Evolutionary conservation across 2,888 invertebrate genomes (phyloP), one percentile per base, ranked within the genome.

Genomic region (Perizoma affinitatum): DNA sequence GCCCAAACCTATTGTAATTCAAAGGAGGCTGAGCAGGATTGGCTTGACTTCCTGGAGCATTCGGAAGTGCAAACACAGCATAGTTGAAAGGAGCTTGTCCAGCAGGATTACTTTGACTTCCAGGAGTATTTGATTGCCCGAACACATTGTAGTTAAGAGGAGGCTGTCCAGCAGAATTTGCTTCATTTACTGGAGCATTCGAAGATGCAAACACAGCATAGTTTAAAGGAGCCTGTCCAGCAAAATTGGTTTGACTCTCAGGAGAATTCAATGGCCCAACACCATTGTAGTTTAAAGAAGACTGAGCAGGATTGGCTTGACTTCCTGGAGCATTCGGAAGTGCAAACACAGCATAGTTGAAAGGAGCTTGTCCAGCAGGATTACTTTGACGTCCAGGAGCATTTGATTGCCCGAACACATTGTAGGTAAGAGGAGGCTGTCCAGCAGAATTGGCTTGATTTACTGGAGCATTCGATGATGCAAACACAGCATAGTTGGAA

Each of bases 11-110:
- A 35, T 34, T 11, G 40, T 40, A 48, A 38, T 22, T 11, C 22
- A 58, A 47, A 36, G 52, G 47, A 52, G 52, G 38, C 33, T 58
- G 58, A 49, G 11, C 48, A 6, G 40, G 34, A 33, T 22, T 41
- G 4, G 42, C 36, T 58, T 45, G 47, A 51, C 43, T 47, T 40
- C n/a, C 61, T 6, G 42, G 55, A 42, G 50, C 6, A 46, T 38
- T 54, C 38, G 42, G 10, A 9, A 53, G 49, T 10, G 44, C 9
- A 10, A 45, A 54, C 5, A 38, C 50, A 38, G 45, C 22, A 40
- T 48, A 49, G 8, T 11, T 53, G 22, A 33, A 36, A 45, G 45
- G 48, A 7, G 41, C 35, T 7, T 54, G 54, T 11, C 40, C 35
- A 9, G 6, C 5, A 7, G 40, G 10, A 54, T 54, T 54, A 4